Percentiles rank a stretch among this genome's conserved stretches.
These are phyloP conservation scores for Bufo bufo DNA, from an alignment of 2,113 vertebrate species.

Conservation along the genomic window DNA sequence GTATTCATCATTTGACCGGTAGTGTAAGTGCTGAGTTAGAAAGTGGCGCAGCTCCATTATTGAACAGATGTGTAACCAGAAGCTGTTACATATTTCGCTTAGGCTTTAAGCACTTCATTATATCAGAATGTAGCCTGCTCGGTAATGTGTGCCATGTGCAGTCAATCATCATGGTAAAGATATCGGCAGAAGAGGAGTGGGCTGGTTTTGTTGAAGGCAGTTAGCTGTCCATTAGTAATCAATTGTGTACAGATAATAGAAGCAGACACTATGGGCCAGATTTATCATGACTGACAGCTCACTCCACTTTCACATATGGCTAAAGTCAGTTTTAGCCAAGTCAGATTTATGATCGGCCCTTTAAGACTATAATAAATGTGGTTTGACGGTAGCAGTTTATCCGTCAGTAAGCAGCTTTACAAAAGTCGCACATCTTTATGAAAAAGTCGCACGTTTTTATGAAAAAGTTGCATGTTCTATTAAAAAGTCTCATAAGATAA, in stretches of 20 bases:
- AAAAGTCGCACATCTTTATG: no score
- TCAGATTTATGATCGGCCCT: no score
- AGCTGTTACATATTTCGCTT: neutral
- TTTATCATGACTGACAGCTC: no score
- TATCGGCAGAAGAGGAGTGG: neutral
- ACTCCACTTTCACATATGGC: no score
- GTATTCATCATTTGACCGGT: neutral
- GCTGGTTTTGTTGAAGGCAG: neutral
- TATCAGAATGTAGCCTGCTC: neutral
- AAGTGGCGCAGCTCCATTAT: neutral
- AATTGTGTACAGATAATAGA: neutral
- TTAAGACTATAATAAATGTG: no score
- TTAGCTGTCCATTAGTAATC: neutral
- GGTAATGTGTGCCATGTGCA: neutral
- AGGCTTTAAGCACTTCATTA: neutral
- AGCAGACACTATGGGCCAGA: neutral
- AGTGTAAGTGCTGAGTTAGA: neutral
- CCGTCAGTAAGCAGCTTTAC: no score
- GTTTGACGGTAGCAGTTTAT: no score
- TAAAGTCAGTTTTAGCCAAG: no score
- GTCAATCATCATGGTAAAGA: neutral
- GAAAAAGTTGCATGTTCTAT: no score
- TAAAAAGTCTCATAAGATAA: no score
- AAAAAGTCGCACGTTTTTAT: no score
- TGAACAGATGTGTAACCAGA: neutral